Conservation (phyloP, 1,140 invertebrate species). For the Hormaphis cornu region DNA sequence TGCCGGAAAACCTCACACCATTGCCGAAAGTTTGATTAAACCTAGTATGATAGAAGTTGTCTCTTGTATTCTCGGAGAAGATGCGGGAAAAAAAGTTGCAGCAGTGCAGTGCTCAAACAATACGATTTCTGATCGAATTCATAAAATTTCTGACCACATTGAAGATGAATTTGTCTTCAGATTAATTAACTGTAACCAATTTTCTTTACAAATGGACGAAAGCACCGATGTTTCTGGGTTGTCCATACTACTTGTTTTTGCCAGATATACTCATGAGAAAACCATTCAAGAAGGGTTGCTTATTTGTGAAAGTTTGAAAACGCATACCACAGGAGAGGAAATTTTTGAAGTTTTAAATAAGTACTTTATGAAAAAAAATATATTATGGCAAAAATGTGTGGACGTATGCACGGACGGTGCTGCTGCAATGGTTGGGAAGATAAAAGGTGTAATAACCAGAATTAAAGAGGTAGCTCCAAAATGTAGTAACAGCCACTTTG, state of each 20-base stretch:
- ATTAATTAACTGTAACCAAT: background rate
- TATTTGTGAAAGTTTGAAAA: background rate
- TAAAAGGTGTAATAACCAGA: background rate
- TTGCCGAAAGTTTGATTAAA: slow-evolving; percentile 34
- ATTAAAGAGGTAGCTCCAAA: background rate
- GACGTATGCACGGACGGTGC: background rate
- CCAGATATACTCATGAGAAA: background rate
- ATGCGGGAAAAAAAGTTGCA: background rate
- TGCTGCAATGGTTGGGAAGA: background rate
- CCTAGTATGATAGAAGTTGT: slow-evolving; percentile 9
- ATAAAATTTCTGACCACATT: background rate
- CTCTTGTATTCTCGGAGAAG: background rate
- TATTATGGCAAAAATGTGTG: background rate
- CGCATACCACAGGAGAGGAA: background rate
- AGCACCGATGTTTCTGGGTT: background rate
- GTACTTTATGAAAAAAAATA: background rate
- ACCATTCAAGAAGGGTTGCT: background rate
- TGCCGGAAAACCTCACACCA: slow-evolving; percentile 34
- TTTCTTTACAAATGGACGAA: background rate
- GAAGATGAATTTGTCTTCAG: background rate
- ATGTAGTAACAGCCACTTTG: background rate
- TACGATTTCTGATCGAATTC: background rate
- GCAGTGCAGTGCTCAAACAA: background rate
- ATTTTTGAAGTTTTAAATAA: background rate
- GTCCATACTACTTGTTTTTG: background rate